A percentile compares a stretch with the other conserved stretches of the same genome.
Conservation (phyloP, 1,140 invertebrate species). For the Diuraphis noxia region DNA sequence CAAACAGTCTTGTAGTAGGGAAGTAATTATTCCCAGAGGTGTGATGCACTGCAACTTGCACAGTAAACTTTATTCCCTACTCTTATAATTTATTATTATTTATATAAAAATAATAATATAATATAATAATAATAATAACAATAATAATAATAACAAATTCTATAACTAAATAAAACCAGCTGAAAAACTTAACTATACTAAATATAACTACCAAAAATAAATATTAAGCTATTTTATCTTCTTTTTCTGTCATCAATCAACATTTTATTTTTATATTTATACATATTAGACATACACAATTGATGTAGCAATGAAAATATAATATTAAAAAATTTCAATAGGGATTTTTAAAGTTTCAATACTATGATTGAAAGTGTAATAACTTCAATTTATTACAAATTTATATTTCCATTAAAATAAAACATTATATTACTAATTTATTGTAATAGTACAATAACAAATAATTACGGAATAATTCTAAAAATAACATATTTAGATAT, state of each 20-base stretch:
- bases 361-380: not conserved
- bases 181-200: constrained; percentile 41
- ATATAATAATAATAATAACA: not conserved
- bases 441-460: not conserved
- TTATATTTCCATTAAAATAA: not conserved
- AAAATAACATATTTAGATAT: not conserved
- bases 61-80: constrained; percentile 10
- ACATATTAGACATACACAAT: not conserved
- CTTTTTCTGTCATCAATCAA: not conserved
- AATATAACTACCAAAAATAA: not conserved
- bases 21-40: constrained; percentile 30
- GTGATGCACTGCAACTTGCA: constrained; percentile 21
- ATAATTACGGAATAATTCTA: not conserved
- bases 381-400: not conserved
- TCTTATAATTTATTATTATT: constrained; percentile 20
- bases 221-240: not conserved
- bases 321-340: not conserved
- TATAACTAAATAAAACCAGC: constrained; percentile 9
- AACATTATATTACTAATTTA: not conserved
- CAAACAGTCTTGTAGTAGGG: constrained; percentile 24
- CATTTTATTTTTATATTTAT: not conserved
- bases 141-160: not conserved
- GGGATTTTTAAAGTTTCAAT: not conserved
- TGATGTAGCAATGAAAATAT: constrained; percentile 5
- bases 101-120: constrained; percentile 13